Base-by-base conservation (phyloP, 1,140 invertebrate genomes). In the Pseudomyrmex flavicornis region DNA sequence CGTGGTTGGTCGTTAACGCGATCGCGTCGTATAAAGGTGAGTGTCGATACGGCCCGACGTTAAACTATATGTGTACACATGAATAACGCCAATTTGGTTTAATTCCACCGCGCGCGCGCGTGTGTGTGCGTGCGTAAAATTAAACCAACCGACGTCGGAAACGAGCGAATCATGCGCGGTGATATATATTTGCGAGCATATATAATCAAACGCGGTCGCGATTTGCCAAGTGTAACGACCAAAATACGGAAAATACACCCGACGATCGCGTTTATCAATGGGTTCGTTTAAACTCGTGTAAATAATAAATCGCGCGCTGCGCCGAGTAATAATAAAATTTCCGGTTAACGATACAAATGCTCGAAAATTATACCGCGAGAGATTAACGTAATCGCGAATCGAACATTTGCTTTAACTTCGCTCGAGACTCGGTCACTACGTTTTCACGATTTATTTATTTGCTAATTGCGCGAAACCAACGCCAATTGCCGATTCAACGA, bases 71-170 rank as follows among this genome's bases (percentile, higher is more conserved):
- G 54, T 80, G 66, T 61, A 70, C 56, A 80, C 54, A 44, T 80
- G 66, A 80, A 80, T 72, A 80, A 80, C 66, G 66, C n/a, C 76
- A 72, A 80, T 80, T 80, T 80, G 66, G 22, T 72, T 80, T 70
- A 80, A 80, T 80, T 70, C 44, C 56, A n/a, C 35, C 65, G 44
- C 65, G 17, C 35, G 17, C n/a, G 17, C 35, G 13, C n/a, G 66
- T 3, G 26, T 26, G 26, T 35, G 35, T 35, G 35, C 35, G 35
- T 35, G 35, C 35, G 35, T 35, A 35, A 35, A 35, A 35, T 35
- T 35, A 35, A 35, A 35, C 35, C 35, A 35, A 70, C 9, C 52
- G 17, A 48, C 54, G 17, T 68, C 56, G 76, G 76, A 50, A 80
- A 80, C 66, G 44, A 72, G 26, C 66, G 76, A 20, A 72, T 59